Evolutionary conservation across 2,797 vertebrate species (phyloP).

Genomic region (Paguma larvata): DNA sequence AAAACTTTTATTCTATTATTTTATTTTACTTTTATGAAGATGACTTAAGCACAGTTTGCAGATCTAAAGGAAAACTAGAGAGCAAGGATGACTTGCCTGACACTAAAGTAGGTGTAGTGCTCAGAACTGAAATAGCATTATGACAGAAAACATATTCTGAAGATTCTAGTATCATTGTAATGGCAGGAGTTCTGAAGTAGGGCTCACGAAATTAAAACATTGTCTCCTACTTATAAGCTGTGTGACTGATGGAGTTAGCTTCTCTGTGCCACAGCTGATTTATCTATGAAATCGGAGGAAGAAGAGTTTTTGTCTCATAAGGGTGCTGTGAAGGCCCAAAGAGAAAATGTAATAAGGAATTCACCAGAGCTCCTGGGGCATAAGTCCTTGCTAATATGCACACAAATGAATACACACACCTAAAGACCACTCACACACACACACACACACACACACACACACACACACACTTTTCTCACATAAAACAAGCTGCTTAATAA

Average conservation of each 20-base stretch:
- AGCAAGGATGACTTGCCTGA: neutral
- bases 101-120: neutral
- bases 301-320: neutral
- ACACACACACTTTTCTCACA: neutral
- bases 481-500: neutral
- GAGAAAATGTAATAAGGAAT: neutral
- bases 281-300: neutral
- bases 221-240: neutral
- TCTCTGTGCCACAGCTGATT: neutral
- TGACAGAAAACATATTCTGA: neutral
- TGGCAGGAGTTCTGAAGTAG: neutral
- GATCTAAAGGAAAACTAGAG: neutral
- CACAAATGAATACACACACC: neutral
- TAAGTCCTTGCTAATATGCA: neutral
- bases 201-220: neutral
- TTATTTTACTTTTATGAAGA: neutral
- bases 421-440: neutral
- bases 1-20: neutral
- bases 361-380: neutral
- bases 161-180: neutral
- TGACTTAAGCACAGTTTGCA: neutral
- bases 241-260: neutral
- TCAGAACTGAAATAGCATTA: neutral
- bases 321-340: neutral
- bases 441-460: neutral